Evolutionary conservation across 2,888 invertebrate genomes (phyloP).

Genomic region (Villa cingulata): DNA sequence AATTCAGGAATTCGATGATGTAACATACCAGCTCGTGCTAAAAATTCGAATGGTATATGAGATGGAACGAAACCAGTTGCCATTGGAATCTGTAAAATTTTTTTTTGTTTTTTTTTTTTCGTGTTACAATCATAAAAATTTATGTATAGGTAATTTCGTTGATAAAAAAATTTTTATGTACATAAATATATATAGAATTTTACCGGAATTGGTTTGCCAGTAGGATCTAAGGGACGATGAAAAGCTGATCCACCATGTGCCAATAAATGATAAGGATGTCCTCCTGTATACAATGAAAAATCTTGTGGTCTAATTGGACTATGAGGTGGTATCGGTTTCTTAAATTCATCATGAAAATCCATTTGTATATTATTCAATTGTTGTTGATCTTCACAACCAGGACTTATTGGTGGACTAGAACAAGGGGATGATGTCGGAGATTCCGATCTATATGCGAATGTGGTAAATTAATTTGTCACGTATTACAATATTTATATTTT

Average conservation of each 20-base stretch:
- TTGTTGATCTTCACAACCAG: conserved; percentile 63
- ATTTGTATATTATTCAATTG: conserved; percentile 38
- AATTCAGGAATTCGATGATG: conserved; percentile 78
- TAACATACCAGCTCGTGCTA: conserved; percentile 83
- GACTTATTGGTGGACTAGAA: conserved; percentile 73
- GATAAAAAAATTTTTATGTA: background rate
- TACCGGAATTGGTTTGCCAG: conserved; percentile 35
- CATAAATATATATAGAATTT: background rate
- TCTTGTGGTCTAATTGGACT: conserved; percentile 34
- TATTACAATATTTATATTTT: too few relatives aligned
- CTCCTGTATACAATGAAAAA: conserved; percentile 33
- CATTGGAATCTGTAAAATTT: conserved; percentile 31
- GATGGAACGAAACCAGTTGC: conserved; percentile 38
- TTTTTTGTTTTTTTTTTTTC: background rate
- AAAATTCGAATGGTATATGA: conserved; percentile 58
- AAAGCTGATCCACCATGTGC: conserved; percentile 41
- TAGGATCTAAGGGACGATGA: conserved; percentile 39
- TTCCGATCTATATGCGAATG: conserved; percentile 27
- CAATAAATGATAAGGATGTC: conserved; percentile 41
- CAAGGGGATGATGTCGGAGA: conserved; percentile 46
- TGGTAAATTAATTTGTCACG: too few relatives aligned
- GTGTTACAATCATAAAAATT: background rate
- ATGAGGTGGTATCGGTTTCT: conserved; percentile 35
- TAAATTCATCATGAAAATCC: conserved; percentile 33
- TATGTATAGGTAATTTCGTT: background rate